Conservation (phyloP, 1,140 invertebrate genomes). For the Drosophila bocqueti region DNA sequence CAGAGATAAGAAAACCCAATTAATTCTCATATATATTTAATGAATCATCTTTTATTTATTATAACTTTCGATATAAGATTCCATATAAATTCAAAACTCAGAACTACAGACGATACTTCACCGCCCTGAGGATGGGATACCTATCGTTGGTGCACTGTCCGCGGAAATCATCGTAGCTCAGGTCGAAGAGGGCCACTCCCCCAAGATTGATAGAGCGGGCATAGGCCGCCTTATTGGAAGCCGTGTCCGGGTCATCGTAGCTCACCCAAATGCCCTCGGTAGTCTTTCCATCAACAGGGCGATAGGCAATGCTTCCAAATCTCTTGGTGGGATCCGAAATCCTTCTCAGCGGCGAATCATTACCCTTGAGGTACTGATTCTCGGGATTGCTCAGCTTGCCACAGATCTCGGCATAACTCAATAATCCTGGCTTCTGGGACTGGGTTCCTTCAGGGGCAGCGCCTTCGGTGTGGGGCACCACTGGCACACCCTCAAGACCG, state of each 20-base stretch:
- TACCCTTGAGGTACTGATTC: constrained; percentile 87
- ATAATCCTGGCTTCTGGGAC: constrained; percentile 90
- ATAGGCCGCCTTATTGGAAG: constrained; percentile 92
- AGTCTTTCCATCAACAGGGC: constrained; percentile 88
- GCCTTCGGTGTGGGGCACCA: constrained; percentile 88
- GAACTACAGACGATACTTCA: constrained; percentile 87
- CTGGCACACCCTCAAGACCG: constrained; percentile 91
- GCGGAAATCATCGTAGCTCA: constrained; percentile 93
- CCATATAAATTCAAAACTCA: not conserved
- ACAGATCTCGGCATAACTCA: constrained; percentile 94
- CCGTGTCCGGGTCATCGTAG: constrained; percentile 94
- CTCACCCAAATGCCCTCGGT: constrained; percentile 94
- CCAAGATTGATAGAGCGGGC: constrained; percentile 90
- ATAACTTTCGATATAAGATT: not conserved
- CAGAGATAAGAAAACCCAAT: not conserved
- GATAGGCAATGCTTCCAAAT: constrained; percentile 91
- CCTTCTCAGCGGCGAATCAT: constrained; percentile 88
- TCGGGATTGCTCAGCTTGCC: constrained; percentile 88
- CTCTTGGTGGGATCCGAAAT: constrained; percentile 90
- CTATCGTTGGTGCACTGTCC: constrained; percentile 91
- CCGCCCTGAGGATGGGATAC: constrained; percentile 90
- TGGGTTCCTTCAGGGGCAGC: constrained; percentile 88
- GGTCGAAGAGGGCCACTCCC: constrained; percentile 92
- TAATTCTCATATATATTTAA: too few relatives aligned
- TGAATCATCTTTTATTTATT: constrained; percentile 18